Conservation (phyloP, 2,888 invertebrate species). For the Glyphotaelius pellucidus region DNA sequence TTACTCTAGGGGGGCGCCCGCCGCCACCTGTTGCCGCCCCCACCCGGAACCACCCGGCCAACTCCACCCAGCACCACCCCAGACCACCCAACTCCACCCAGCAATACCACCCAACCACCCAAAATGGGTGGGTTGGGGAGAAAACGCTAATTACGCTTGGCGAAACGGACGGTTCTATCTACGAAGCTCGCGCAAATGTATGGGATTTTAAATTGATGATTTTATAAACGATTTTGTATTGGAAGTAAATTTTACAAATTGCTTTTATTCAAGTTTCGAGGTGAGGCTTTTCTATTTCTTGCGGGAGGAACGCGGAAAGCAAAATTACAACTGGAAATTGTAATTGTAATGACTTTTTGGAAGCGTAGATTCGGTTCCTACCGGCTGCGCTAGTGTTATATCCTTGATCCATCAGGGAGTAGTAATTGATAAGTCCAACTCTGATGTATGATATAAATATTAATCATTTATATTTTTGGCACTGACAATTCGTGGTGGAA, state of each 20-base stretch:
- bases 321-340: not conserved
- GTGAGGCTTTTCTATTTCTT: not conserved
- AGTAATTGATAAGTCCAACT: too few species aligned
- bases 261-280: conserved; percentile 26
- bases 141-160: conserved; percentile 61
- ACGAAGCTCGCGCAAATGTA: conserved; percentile 3
- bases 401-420: too few species aligned
- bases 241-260: conserved; percentile 36
- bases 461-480: too few species aligned
- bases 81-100: not conserved
- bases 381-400: too few species aligned
- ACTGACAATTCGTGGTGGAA: too few species aligned
- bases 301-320: not conserved
- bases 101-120: not conserved
- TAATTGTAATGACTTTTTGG: not conserved
- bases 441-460: too few species aligned
- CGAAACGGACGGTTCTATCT: conserved; percentile 28
- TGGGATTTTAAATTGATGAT: conserved; percentile 38
- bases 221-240: conserved; percentile 40
- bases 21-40: conserved; percentile 67
- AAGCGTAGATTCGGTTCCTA: too few species aligned
- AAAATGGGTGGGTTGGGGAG: not conserved
- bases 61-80: conserved; percentile 52
- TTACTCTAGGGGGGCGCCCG: conserved; percentile 65
- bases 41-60: conserved; percentile 66